Evolutionary conservation across 1,140 invertebrate genomes (phyloP).

Genomic region (Pseudomyrmex pallidus): DNA sequence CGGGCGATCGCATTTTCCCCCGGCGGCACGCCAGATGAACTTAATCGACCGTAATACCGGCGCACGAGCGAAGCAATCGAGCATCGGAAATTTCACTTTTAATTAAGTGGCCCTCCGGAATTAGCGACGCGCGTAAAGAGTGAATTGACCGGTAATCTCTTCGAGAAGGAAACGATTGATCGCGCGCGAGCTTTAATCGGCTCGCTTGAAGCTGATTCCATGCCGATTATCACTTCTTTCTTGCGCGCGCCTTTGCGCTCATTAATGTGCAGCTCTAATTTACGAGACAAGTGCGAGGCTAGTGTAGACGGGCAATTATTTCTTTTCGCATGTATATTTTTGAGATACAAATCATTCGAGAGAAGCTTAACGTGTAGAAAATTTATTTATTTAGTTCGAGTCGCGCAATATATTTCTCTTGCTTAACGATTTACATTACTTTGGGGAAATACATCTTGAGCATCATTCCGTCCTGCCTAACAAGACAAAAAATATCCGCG

Average conservation of each 20-base stretch:
- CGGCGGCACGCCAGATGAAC: neutral
- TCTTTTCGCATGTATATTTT: constrained; percentile 14
- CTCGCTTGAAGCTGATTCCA: constrained; percentile 44
- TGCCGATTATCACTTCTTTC: constrained; percentile 52
- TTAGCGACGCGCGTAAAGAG: constrained; percentile 47
- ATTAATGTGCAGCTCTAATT: constrained; percentile 7
- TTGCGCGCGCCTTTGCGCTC: neutral
- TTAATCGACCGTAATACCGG: constrained; percentile 13
- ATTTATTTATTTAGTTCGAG: no score
- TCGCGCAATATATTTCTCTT: neutral
- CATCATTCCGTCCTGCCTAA: neutral
- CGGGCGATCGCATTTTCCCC: neutral
- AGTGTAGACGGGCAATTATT: neutral
- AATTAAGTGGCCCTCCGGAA: constrained; percentile 62
- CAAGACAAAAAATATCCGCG: constrained; percentile 46
- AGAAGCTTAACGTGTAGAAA: no score
- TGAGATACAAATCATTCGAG: neutral
- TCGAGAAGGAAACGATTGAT: constrained; percentile 19
- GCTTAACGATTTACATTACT: neutral
- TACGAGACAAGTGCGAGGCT: neutral
- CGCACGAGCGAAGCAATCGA: constrained; percentile 22
- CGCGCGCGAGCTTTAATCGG: constrained; percentile 48
- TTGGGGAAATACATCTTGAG: neutral
- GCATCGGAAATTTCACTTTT: constrained; percentile 68
- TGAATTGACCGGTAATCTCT: constrained; percentile 59